Evolutionary conservation across 2,113 vertebrate species (phyloP), one percentile per base, ranked within the genome.

Genomic region (Oncorhynchus gorbuscha): DNA sequence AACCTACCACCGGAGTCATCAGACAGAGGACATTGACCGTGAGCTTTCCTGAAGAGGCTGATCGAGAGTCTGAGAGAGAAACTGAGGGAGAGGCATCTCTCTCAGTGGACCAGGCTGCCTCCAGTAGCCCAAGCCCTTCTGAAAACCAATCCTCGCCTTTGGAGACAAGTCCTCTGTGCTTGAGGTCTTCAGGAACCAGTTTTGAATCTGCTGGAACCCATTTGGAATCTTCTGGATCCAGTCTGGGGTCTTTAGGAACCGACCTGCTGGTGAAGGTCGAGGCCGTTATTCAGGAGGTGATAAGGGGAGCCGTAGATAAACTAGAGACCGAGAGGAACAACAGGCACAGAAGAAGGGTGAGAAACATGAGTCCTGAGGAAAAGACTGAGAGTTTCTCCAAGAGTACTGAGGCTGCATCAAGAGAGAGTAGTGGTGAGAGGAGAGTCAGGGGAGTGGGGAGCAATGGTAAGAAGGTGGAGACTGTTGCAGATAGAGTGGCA

Each of bases 191-290:
- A 5, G 14, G 30, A 30, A 13, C 65, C 12, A 32, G 14, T 30
- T 30, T 67, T 22, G 58, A 20, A 59, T 59, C 58, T 59, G 8
- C 48, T 67, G 65, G 58, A n/a, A 62, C n/a, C 59, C 7, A 1
- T 68, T 68, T 68, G 14, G 26, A 32, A 32, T 32, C 28, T 18
- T 32, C 28, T 18, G 14, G 66, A 32, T 14, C 66, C 5, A 68
- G 66, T 20, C 14, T 68, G 30, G 59, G 5, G 8, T 2, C 18
- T n/a, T 16, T 5, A 55, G 51, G 26, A 4, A 20, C 24, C 4
- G 14, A 55, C 28, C 72, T 73, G 14, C 22, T 67, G 12, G 32
- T 49, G 14, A 75, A 55, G 18, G 74, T 75, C 5, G 74, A 75
- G 74, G 49, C 22, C 14, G 3, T 68, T 16, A 55, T 75, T n/a